Conservation (phyloP, 1,140 invertebrate species). For the Zaprionus lachaisei region DNA sequence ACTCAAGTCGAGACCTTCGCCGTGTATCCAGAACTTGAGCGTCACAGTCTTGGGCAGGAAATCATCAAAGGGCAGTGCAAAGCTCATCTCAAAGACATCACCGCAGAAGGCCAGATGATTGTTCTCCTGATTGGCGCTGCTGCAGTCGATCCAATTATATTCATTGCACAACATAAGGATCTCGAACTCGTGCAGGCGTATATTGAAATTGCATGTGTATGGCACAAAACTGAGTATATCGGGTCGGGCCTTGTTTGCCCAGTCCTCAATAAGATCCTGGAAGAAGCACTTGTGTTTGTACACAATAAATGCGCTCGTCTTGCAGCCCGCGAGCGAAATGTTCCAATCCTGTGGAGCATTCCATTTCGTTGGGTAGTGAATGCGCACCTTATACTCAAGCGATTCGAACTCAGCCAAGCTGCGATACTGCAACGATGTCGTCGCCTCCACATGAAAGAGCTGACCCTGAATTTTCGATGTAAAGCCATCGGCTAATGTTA, state of each 20-base stretch:
- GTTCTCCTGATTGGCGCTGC: slow-evolving; percentile 97
- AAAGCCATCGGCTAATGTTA: slow-evolving; percentile 93
- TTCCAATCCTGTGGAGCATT: slow-evolving; percentile 98
- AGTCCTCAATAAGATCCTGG: slow-evolving; percentile 97
- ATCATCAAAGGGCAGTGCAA: slow-evolving; percentile 96
- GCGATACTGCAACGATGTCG: slow-evolving; percentile 96
- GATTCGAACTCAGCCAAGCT: slow-evolving; percentile 97
- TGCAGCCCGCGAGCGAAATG: slow-evolving; percentile 95
- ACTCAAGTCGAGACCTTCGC: slow-evolving; percentile 95
- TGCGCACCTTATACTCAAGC: slow-evolving; percentile 93
- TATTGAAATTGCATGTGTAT: slow-evolving; percentile 97
- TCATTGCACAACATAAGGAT: slow-evolving; percentile 97
- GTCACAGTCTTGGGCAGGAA: slow-evolving; percentile 95
- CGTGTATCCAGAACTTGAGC: slow-evolving; percentile 96
- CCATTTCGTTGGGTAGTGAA: slow-evolving; percentile 95
- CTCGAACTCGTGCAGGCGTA: slow-evolving; percentile 98
- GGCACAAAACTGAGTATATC: slow-evolving; percentile 98
- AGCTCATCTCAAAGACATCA: slow-evolving; percentile 95
- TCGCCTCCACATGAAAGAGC: slow-evolving; percentile 96
- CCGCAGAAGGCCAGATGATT: slow-evolving; percentile 96
- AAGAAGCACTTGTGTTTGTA: slow-evolving; percentile 98
- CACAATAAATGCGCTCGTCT: slow-evolving; percentile 95
- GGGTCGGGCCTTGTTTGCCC: slow-evolving; percentile 94
- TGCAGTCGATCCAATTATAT: slow-evolving; percentile 99
- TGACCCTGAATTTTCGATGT: slow-evolving; percentile 96